Evolutionary conservation across 2,888 invertebrate genomes (phyloP).

Genomic region (Sepiola atlantica): DNA sequence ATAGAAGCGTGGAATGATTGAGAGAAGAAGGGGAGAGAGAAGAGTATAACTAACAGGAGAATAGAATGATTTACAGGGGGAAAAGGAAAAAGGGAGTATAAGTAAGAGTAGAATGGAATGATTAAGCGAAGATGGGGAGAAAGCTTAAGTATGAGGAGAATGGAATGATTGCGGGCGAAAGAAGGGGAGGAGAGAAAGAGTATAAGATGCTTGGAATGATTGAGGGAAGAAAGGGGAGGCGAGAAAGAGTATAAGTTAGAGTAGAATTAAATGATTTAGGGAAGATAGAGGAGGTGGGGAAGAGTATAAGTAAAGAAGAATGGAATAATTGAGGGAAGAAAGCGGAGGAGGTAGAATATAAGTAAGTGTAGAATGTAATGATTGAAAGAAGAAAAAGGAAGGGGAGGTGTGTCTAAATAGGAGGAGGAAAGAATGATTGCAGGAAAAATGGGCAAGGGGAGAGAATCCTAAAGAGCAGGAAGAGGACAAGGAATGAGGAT

Average conservation of each 20-base stretch:
- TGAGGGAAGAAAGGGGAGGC: background rate
- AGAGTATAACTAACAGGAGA: background rate
- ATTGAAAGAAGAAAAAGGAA: background rate
- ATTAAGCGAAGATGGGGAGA: background rate
- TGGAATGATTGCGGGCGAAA: background rate
- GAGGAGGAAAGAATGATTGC: background rate
- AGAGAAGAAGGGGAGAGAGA: background rate
- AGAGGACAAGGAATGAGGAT: background rate
- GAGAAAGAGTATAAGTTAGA: background rate
- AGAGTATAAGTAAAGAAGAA: background rate
- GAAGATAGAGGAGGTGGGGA: background rate
- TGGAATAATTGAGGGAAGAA: background rate
- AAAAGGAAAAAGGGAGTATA: background rate
- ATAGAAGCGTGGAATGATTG: too few species aligned
- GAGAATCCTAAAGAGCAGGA: too few species aligned
- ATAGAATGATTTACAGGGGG: background rate
- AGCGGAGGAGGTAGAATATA: background rate
- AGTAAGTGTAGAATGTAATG: background rate
- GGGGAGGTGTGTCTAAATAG: background rate
- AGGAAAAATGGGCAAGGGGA: background rate
- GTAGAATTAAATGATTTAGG: background rate
- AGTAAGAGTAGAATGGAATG: background rate
- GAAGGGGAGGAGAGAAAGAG: background rate
- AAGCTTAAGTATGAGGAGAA: background rate
- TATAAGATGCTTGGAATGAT: background rate